These are phyloP conservation scores for Plotosus lineatus DNA, from an alignment of 2,113 vertebrate species.

Conservation along the genomic window DNA sequence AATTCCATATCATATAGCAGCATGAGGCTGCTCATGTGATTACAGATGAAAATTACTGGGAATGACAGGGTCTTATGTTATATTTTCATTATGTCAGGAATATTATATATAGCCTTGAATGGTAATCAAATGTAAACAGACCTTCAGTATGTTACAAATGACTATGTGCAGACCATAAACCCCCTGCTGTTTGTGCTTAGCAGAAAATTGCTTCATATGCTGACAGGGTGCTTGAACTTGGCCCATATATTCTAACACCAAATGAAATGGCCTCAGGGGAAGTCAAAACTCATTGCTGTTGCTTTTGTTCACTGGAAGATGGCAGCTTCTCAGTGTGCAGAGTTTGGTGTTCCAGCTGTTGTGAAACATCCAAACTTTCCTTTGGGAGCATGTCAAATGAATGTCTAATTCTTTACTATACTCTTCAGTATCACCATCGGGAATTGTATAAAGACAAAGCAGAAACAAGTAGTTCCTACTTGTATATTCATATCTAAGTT, in stretches of 20 bases:
- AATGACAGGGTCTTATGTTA: neutral
- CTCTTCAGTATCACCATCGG: neutral
- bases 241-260: neutral
- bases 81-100: neutral
- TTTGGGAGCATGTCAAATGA: neutral
- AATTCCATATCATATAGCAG: neutral
- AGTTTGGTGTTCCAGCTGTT: slow-evolving; percentile 2
- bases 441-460: neutral
- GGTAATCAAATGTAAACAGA: slow-evolving; percentile 18
- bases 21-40: slow-evolving; percentile 13
- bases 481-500: neutral
- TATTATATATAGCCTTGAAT: slow-evolving; percentile 22
- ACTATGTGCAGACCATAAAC: neutral
- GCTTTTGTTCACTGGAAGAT: slow-evolving; percentile 5
- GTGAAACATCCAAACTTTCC: neutral
- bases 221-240: slow-evolving; percentile 17
- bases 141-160: neutral
- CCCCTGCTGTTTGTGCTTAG: slow-evolving; percentile 4
- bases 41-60: slow-evolving; percentile 5
- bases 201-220: slow-evolving; percentile 34
- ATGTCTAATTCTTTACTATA: neutral
- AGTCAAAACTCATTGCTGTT: slow-evolving; percentile 16
- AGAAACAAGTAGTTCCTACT: neutral
- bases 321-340: neutral
- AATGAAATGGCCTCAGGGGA: slow-evolving; percentile 25